These are phyloP conservation scores for Chrysolina americana DNA, from an alignment of 2,888 invertebrate species.

Conservation along the genomic window DNA sequence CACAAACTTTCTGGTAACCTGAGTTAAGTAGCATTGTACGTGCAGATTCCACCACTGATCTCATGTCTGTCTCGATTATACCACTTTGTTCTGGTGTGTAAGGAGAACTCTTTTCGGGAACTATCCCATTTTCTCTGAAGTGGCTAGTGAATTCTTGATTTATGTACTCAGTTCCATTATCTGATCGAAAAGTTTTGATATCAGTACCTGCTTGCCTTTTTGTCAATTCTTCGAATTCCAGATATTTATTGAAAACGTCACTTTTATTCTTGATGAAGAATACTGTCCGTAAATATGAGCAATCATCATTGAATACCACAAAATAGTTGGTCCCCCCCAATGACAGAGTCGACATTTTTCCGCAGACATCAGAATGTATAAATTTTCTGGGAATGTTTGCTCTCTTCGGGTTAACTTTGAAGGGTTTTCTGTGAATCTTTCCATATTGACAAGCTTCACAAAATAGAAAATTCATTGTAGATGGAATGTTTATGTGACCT, in stretches of 20 bases:
- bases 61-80: no score
- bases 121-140: no score
- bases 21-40: no score
- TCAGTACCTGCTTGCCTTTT: conserved; percentile 24
- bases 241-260: conserved; percentile 32
- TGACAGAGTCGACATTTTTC: conserved; percentile 25
- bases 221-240: conserved; percentile 15
- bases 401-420: background rate
- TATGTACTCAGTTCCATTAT: conserved; percentile 21
- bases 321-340: conserved; percentile 44
- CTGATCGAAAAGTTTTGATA: conserved; percentile 30
- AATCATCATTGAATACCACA: no score
- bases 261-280: conserved; percentile 47
- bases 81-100: no score
- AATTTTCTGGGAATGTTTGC: background rate
- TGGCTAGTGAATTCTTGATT: background rate
- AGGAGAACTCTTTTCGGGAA: no score
- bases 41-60: no score
- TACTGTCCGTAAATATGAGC: conserved; percentile 39
- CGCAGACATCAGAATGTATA: conserved; percentile 16
- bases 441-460: background rate
- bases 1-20: no score
- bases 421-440: background rate
- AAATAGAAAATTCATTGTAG: no score
- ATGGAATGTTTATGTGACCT: background rate